phyloP scores from a whole-genome alignment of 1,140 invertebrate genomes.

The Aphaenogaster rudis region DNA sequence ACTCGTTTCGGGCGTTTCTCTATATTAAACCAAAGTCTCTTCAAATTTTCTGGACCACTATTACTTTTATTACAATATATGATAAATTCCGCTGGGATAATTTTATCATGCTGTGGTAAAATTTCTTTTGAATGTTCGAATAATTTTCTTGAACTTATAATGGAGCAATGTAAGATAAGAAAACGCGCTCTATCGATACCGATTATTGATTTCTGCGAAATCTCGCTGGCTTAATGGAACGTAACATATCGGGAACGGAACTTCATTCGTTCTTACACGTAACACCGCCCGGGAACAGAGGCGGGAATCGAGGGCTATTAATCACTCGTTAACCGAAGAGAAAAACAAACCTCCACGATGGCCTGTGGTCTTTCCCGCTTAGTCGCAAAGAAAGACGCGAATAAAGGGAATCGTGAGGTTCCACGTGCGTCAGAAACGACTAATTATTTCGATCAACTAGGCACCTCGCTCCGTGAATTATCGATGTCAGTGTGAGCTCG shows the following conservation, averaged over 20 bases:
- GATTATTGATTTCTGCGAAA: conserved; percentile 47
- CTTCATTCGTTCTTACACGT: conserved; percentile 1
- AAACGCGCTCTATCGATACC: conserved; percentile 18
- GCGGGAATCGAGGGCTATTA: conserved; percentile 43
- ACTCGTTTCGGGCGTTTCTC: neutral
- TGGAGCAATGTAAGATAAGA: neutral
- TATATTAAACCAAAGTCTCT: neutral
- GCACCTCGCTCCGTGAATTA: neutral
- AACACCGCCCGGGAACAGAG: neutral
- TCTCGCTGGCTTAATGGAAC: conserved; percentile 53
- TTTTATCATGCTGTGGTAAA: neutral
- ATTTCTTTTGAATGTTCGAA: neutral
- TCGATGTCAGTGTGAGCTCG: neutral
- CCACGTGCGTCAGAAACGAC: conserved; percentile 16
- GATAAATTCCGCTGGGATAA: neutral
- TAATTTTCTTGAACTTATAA: neutral
- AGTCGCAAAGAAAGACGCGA: conserved; percentile 14
- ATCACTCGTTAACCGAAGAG: conserved; percentile 53
- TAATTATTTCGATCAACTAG: conserved; percentile 53
- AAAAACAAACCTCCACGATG: conserved; percentile 44
- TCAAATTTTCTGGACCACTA: neutral
- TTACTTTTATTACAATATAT: neutral
- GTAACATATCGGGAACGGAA: conserved; percentile 70
- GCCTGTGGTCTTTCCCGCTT: conserved; percentile 15
- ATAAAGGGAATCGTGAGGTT: conserved; percentile 1